These are phyloP conservation scores for Entomobrya multifasciata DNA, from an alignment of 2,888 invertebrate genomes.

Conservation along the genomic window DNA sequence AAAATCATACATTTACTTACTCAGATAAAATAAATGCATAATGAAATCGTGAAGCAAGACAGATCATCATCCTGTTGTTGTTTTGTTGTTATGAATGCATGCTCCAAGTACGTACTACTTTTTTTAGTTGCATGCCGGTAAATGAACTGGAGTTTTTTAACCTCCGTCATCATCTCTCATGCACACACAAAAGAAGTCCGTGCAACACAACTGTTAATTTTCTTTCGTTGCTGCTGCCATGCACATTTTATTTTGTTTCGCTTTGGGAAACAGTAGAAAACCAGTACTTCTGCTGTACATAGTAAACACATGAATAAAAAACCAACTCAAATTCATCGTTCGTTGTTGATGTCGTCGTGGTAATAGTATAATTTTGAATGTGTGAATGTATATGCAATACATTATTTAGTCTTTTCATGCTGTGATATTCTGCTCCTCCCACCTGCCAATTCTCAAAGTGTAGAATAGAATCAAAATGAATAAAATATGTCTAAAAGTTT, in stretches of 20 bases:
- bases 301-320: background rate
- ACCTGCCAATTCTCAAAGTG: constrained; percentile 26
- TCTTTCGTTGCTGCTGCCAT: constrained; percentile 16
- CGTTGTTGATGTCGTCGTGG: background rate
- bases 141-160: constrained; percentile 72
- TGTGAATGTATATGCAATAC: background rate
- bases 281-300: no score
- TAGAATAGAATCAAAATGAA: background rate
- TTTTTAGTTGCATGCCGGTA: constrained; percentile 52
- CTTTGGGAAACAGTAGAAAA: no score
- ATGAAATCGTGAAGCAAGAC: no score
- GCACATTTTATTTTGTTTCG: no score
- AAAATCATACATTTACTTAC: no score
- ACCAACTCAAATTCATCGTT: background rate
- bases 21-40: no score
- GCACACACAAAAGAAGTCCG: constrained; percentile 43
- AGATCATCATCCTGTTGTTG: background rate
- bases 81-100: background rate
- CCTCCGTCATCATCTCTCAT: constrained; percentile 55
- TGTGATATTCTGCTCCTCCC: background rate
- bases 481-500: no score
- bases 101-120: background rate
- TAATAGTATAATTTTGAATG: background rate
- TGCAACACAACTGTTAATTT: constrained; percentile 62
- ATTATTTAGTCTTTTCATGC: constrained; percentile 3